Evolutionary conservation across 2,113 vertebrate genomes (phyloP).

Genomic region (Dasyornis broadbenti): DNA sequence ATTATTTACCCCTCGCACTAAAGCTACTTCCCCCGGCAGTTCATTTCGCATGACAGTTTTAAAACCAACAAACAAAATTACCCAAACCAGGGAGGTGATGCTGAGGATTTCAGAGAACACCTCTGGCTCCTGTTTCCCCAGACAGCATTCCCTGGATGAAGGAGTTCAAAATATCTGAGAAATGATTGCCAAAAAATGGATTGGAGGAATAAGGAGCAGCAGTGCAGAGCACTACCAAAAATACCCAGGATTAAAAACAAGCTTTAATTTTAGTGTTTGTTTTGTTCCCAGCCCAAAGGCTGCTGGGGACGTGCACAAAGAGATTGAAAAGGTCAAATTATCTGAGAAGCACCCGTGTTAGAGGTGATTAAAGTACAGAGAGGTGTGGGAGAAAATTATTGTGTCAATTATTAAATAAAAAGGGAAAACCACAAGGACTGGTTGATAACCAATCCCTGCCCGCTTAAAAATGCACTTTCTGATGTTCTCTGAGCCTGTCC

Average conservation of each 20-base stretch:
- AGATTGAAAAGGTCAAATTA: background rate
- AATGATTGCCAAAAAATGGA: background rate
- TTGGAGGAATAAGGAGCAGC: background rate
- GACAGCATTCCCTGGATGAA: background rate
- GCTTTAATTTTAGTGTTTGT: background rate
- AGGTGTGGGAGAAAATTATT: background rate
- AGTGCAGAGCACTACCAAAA: background rate
- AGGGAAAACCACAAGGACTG: background rate
- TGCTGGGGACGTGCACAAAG: background rate
- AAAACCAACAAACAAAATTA: background rate
- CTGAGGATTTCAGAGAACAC: background rate
- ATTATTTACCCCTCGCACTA: background rate
- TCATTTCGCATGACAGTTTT: background rate
- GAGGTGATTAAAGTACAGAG: background rate
- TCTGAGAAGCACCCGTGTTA: fast-evolving
- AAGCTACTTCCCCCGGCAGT: background rate
- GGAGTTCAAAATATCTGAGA: background rate
- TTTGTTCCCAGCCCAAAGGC: background rate
- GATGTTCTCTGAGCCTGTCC: background rate
- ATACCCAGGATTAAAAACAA: background rate
- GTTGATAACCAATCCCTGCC: background rate
- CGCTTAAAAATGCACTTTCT: background rate
- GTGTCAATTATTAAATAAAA: background rate
- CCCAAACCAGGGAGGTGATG: background rate
- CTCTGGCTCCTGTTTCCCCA: background rate